Evolutionary conservation across 2,888 invertebrate species (phyloP), one percentile per base, ranked within the genome.

Genomic region (Neoascia interrupta): DNA sequence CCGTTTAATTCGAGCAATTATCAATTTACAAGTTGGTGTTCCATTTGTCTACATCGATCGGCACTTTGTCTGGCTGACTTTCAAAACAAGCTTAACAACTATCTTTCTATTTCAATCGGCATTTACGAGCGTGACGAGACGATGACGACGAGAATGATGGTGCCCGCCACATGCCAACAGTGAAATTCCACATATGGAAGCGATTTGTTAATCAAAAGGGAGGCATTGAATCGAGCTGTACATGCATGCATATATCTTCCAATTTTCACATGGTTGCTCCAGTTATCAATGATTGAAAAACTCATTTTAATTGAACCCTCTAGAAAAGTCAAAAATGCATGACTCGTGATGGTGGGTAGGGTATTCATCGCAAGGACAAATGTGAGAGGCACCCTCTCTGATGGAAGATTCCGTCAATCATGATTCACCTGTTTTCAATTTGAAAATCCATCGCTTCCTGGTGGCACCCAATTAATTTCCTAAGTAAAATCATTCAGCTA

Each of bases 401-500:
- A 8, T 16, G 37, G 11, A 18, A 21, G 8, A 41, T 45, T 61
- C 39, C 19, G 41, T 49, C 19, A 23, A 75, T 75, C 56, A 41
- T 58, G 72, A 72, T 58, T 72, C 72, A 76, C 72, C 64, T 76
- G 64, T 31, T 47, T 76, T 26, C 56, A 70, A 70, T 75, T 64
- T 64, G 43, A 70, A 76, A 72, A 64, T 36, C 54, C 64, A 76
- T 54, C 58, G 72, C 64, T 72, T 76, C 72, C 76, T 72, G 58
- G 41, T 60, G 72, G 64, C 64, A 76, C 58, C 76, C 70, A 76
- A 76, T 76, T 76, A 72, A 45, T 64, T 72, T 64, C 72, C 53
- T 76, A 18, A 49, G 53, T 53, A 18, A 64, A 64, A 64, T 64
- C 72, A 72, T 64, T 72, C 51, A 76, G 58, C 54, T 58, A 41